A percentile compares a stretch with the other conserved stretches of the same genome.
Conservation (phyloP, 2,797 vertebrate genomes). For the Phrynocephalus guinanensis region DNA sequence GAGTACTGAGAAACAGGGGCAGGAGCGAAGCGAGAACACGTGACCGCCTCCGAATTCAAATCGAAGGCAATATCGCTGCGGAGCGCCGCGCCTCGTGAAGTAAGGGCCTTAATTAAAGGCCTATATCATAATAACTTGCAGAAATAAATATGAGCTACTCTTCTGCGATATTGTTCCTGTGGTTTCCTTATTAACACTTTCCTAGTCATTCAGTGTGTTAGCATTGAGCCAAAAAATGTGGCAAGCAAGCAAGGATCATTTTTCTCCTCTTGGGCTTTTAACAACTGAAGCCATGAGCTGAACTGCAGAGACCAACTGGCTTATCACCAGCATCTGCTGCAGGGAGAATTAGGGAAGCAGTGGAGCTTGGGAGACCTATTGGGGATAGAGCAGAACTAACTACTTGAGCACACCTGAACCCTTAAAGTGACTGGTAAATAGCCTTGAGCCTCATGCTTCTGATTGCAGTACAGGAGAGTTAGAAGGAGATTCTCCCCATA, state of each 20-base stretch:
- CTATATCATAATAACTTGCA: background rate
- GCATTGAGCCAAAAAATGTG: background rate
- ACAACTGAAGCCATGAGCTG: background rate
- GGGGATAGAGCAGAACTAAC: background rate
- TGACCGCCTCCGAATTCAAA: too few species aligned
- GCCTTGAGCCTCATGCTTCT: background rate
- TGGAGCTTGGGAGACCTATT: background rate
- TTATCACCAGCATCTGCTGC: background rate
- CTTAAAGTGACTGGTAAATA: background rate
- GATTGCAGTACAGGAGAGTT: background rate
- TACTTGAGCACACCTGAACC: background rate
- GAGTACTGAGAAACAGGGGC: too few species aligned
- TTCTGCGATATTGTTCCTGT: background rate
- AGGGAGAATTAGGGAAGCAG: conserved; percentile 4
- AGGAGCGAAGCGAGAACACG: too few species aligned
- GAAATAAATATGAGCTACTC: background rate
- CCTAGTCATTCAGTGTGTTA: background rate
- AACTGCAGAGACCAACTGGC: background rate
- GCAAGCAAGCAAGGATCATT: background rate
- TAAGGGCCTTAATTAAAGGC: background rate
- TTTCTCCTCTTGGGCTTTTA: background rate
- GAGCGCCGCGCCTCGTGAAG: too few species aligned
- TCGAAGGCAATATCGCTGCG: too few species aligned
- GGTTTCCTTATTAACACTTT: background rate
- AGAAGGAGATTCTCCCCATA: background rate